Evolutionary conservation across 1,140 invertebrate species (phyloP).

Genomic region (Hetaerina americana): DNA sequence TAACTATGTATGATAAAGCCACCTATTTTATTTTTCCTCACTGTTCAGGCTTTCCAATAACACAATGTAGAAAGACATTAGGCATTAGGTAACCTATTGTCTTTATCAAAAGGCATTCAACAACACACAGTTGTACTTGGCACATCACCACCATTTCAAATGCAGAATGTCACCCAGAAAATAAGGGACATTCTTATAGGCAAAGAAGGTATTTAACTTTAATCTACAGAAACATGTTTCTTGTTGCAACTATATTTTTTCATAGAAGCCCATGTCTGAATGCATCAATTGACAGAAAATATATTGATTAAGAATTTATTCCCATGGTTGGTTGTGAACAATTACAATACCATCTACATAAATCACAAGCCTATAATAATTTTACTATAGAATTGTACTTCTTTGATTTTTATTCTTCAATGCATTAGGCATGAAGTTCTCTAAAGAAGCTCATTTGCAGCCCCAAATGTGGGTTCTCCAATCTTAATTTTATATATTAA

Average conservation of each 20-base stretch:
- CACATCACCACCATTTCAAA: not conserved
- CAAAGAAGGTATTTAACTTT: not conserved
- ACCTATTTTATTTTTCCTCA: not conserved
- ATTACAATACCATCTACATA: not conserved
- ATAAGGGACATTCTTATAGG: not conserved
- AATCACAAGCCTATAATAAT: not conserved
- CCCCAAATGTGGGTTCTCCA: not conserved
- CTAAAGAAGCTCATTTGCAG: not conserved
- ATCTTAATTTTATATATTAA: not conserved
- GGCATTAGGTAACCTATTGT: not conserved
- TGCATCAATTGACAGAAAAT: not conserved
- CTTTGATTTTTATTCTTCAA: no score
- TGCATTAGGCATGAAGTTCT: not conserved
- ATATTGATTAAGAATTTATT: not conserved
- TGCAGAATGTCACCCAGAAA: not conserved
- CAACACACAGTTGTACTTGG: not conserved
- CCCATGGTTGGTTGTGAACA: not conserved
- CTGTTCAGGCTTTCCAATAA: not conserved
- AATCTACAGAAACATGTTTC: not conserved
- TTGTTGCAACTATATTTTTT: not conserved
- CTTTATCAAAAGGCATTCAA: not conserved
- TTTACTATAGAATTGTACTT: not conserved
- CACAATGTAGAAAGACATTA: not conserved
- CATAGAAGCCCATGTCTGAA: not conserved
- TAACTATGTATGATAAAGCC: not conserved